Percentiles rank a stretch among this genome's conserved stretches.
These are phyloP conservation scores for Pseudopodoces humilis DNA, from an alignment of 2,113 vertebrate genomes.

Conservation along the genomic window DNA sequence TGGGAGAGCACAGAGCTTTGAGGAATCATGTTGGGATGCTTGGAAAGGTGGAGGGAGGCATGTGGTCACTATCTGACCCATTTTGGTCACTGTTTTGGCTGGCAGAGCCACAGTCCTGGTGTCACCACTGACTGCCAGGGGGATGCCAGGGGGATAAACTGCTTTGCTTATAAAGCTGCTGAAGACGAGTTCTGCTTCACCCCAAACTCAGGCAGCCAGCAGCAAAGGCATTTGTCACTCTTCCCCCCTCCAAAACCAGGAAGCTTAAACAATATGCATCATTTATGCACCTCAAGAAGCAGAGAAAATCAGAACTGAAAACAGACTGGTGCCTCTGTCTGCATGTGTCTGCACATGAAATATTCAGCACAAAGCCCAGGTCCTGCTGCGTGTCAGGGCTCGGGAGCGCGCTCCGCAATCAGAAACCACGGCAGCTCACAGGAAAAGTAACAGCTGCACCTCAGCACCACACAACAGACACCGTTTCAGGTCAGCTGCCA, in stretches of 20 bases:
- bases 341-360: constrained; percentile 61
- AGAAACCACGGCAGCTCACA: not conserved
- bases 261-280: constrained; percentile 61
- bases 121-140: not conserved
- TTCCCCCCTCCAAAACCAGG: not conserved
- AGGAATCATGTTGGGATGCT: rapidly evolving
- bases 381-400: constrained; percentile 44
- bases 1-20: not conserved
- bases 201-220: not conserved
- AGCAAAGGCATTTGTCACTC: not conserved
- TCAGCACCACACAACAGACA: not conserved
- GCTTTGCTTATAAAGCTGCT: not conserved
- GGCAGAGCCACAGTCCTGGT: not conserved
- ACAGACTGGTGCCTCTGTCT: constrained; percentile 1
- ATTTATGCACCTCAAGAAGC: constrained; percentile 43
- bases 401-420: not conserved
- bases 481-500: not conserved
- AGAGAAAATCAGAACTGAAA: constrained; percentile 29
- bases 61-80: not conserved
- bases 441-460: not conserved
- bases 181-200: not conserved
- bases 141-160: not conserved
- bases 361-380: constrained; percentile 41
- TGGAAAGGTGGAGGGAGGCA: not conserved
- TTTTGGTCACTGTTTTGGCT: not conserved